Base-by-base conservation (phyloP, 2,797 vertebrate species). In the Psittacula derbiana region DNA sequence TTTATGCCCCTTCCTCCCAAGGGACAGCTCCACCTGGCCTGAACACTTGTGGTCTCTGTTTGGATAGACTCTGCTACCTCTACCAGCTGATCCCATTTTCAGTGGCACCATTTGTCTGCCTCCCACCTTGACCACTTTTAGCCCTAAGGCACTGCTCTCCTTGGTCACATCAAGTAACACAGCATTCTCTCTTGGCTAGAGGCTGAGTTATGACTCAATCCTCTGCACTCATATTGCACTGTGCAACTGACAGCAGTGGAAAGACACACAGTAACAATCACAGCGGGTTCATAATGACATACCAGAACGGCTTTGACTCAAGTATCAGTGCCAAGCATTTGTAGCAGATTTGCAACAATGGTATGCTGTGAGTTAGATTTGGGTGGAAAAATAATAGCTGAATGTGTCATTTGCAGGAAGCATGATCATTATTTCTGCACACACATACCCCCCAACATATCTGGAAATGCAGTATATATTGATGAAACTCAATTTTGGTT, bases 71-170 rank as follows among this genome's bases (percentile, higher is more conserved):
- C 50, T 28, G 28, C 72, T 91, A 86, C 58, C 70, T 83, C 61
- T 60, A n/a, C 18, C 67, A 87, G 86, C 78, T 87, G 67, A 95
- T 88, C 41, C 53, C 44, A 69, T 78, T 93, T 87, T 87, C 69
- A 91, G 75, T 31, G 24, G 49, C 52, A 91, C 95, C 91, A 97
- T 96, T 93, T 96, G 95, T 40, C 84, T 79, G 65, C 72, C 43
- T 93, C 47, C 16, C 30, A 88, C 36, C 78, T 80, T 47, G 33
- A 89, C 64, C 88, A 86, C 86, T 84, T 84, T 46, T 70, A 94
- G 88, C 86, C 72, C 52, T 58, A 36, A 11, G 58, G 87, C 36
- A 69, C 7, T 74, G 75, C 61, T 72, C 87, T 88, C 79, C 78
- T 88, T 41, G 69, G 58, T 94, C 81, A 94, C 75, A 88, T 3